These are phyloP conservation scores for Amphiduros pacificus DNA, from an alignment of 2,888 invertebrate species.

Conservation along the genomic window DNA sequence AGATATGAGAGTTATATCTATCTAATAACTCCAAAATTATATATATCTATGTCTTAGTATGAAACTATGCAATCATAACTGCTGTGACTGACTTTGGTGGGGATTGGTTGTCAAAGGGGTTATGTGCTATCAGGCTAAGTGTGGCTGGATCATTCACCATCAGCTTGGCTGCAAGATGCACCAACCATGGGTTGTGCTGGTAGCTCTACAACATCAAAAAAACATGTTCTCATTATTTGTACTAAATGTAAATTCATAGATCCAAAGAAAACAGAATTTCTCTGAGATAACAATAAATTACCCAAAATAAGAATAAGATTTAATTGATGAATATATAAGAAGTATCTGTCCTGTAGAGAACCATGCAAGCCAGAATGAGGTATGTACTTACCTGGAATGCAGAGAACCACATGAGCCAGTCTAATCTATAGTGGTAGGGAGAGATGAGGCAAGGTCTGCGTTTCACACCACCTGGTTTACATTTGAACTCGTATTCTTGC, in stretches of 20 bases:
- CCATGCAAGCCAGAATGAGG: too few relatives aligned
- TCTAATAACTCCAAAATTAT: too few relatives aligned
- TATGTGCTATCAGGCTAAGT: slow-evolving; percentile 48
- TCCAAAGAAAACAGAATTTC: too few relatives aligned
- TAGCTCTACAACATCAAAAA: slow-evolving; percentile 49
- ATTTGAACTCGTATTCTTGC: slow-evolving; percentile 61
- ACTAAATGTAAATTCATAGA: too few relatives aligned
- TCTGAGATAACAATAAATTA: too few relatives aligned
- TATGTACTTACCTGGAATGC: slow-evolving; percentile 59
- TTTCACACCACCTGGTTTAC: slow-evolving; percentile 59
- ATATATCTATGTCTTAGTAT: too few relatives aligned
- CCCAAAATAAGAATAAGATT: too few relatives aligned
- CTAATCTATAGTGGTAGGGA: slow-evolving; percentile 61
- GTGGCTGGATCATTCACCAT: slow-evolving; percentile 54
- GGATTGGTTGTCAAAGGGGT: slow-evolving; percentile 54
- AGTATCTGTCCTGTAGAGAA: too few relatives aligned
- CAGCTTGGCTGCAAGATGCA: slow-evolving; percentile 56
- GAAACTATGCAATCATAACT: too few relatives aligned
- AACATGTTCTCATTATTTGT: too few relatives aligned
- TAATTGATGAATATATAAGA: too few relatives aligned
- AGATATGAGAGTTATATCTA: too few relatives aligned
- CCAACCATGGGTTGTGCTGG: slow-evolving; percentile 58
- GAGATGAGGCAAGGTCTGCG: slow-evolving; percentile 59
- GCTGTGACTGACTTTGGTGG: slow-evolving; percentile 55
- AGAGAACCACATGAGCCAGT: slow-evolving; percentile 62